Evolutionary conservation across 2,113 vertebrate genomes (phyloP).

Genomic region (Sinosuthora webbiana): DNA sequence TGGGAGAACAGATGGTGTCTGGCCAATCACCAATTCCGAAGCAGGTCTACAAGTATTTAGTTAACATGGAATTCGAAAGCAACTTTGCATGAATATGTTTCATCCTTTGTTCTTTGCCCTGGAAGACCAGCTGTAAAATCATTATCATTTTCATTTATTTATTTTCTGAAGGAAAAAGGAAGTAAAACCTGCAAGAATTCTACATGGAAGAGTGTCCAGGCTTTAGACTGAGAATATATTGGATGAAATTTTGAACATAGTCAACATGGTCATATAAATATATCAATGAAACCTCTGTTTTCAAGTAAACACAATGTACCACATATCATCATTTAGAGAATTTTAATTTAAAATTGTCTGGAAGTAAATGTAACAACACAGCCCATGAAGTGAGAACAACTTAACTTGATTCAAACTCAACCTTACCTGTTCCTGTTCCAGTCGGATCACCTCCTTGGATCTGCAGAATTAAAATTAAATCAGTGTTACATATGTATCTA

Average conservation of each 20-base stretch:
- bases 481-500: not conserved
- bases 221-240: not conserved
- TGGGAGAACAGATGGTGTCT: constrained; percentile 23
- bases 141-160: not conserved
- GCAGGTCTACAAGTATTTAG: constrained; percentile 8
- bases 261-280: not conserved
- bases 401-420: not conserved
- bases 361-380: not conserved
- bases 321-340: not conserved
- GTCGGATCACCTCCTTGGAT: constrained; percentile 97
- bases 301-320: not conserved
- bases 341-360: not conserved
- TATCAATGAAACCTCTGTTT: not conserved
- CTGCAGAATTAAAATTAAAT: constrained; percentile 70
- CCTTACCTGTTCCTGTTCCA: constrained; percentile 91
- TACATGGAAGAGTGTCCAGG: not conserved
- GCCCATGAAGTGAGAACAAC: not conserved
- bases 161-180: constrained; percentile 1
- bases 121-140: not conserved
- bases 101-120: constrained; percentile 10
- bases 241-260: not conserved
- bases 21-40: not conserved
- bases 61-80: constrained; percentile 14
- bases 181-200: not conserved
- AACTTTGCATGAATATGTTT: not conserved